Base-by-base conservation (phyloP, 2,113 vertebrate genomes). In the Aspidoscelis tigris region DNA sequence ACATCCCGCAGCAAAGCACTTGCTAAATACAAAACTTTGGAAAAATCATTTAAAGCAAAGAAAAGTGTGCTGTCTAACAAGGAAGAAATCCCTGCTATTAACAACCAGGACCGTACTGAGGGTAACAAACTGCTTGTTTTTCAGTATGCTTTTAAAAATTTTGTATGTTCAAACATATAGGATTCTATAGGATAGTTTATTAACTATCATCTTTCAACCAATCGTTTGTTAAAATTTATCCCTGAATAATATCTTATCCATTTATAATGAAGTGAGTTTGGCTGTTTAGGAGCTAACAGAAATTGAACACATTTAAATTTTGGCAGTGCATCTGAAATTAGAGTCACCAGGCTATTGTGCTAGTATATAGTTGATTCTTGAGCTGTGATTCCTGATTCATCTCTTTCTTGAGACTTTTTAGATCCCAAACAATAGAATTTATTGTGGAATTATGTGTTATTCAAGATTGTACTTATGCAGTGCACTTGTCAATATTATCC, bases 1-100 rank as follows among this genome's bases (percentile, higher is more conserved):
- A 90, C 61, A 33, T 94, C 95, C 87, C 86, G 65, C 92, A 94
- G 92, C 93, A 96, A 93, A 82, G 91, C 91, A 86, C 91, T 93
- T 80, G 93, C 94, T 81, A 95, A 94, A 90, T 87, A 76, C 39
- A 76, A 72, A 88, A 84, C 90, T 22, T 43, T 93, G 91, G 91
- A 90, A 86, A 89, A 89, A 44, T 81, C 86, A 78, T 84, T 82
- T 84, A 93, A 89, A 77, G 84, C 90, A 84, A 93, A 92, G 87
- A 90, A 84, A 81, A 81, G 88, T 20, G 66, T 3, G 0, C 87
- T 68, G 43, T 88, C 88, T 78, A 85, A 90, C 33, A 82, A 81
- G 72, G 90, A 92, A 91, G 93, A 90, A 86, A 80, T 83, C 83
- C 22, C 44, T 77, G 69, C 82, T 0, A 0, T 84, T 87, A 90